Evolutionary conservation across 2,113 vertebrate species (phyloP).

Genomic region (Thalassarche chlororhynchos): DNA sequence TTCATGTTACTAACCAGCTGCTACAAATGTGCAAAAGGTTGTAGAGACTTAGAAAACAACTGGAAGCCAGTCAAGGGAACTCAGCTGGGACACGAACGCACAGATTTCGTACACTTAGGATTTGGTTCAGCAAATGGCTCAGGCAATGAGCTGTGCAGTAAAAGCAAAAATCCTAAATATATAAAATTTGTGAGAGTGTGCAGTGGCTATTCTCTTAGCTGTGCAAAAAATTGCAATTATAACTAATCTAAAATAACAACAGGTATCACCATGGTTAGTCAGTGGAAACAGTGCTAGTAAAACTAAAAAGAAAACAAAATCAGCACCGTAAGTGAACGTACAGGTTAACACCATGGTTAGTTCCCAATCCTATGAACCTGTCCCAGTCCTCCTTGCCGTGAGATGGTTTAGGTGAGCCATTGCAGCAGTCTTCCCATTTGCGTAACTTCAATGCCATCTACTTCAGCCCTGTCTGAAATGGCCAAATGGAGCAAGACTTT

Average conservation of each 20-base stretch:
- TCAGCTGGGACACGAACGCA: background rate
- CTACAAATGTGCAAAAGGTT: slow-evolving; percentile 54
- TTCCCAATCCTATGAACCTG: background rate
- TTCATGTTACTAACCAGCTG: slow-evolving; percentile 17
- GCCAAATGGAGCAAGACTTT: background rate
- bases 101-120: background rate
- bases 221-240: background rate
- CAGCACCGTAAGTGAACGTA: background rate
- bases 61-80: background rate
- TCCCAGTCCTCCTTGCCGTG: background rate
- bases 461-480: background rate
- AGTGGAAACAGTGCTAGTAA: background rate
- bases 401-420: background rate
- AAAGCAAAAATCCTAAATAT: background rate
- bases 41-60: background rate
- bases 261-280: background rate
- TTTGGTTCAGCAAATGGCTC: slow-evolving; percentile 11
- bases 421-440: background rate
- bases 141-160: background rate
- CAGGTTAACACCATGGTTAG: background rate
- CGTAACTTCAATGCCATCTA: background rate
- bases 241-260: background rate
- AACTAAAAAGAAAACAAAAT: background rate
- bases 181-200: background rate
- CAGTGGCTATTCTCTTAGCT: background rate